Evolutionary conservation across 2,113 vertebrate species (phyloP).

Genomic region (Zosterops pallidus): DNA sequence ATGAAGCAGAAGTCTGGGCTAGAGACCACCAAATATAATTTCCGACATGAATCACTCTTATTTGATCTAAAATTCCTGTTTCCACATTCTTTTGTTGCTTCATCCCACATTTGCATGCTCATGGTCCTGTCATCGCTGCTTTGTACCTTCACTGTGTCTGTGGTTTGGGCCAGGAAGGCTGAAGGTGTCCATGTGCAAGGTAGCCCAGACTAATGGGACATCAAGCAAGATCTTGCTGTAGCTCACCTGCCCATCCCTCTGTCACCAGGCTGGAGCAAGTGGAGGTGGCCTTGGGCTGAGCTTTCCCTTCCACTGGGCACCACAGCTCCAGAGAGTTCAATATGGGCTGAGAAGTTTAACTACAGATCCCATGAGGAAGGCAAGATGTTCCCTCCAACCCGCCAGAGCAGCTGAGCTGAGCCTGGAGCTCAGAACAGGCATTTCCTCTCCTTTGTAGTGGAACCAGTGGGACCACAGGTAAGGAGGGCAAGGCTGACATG

Average conservation of each 20-base stretch:
- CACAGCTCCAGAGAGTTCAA: neutral
- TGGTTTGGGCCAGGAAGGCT: neutral
- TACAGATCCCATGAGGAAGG: no score
- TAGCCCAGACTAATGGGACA: neutral
- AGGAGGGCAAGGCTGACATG: neutral
- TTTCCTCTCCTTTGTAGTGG: neutral
- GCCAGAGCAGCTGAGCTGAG: neutral
- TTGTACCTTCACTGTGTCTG: neutral
- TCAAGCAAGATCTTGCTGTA: neutral
- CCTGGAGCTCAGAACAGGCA: no score
- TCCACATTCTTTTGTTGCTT: neutral
- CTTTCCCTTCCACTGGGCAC: neutral
- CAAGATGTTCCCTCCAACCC: neutral
- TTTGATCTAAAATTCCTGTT: accelerated
- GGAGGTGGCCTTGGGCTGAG: neutral
- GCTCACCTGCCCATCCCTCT: neutral
- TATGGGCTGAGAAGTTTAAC: neutral
- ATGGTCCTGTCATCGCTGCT: neutral
- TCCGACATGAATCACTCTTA: neutral
- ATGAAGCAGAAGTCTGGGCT: neutral
- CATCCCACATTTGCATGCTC: accelerated
- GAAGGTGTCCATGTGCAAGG: neutral
- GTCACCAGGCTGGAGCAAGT: neutral
- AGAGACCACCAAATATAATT: accelerated
- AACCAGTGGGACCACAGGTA: neutral